phyloP scores from a whole-genome alignment of 2,113 vertebrate genomes.

The Nanorana parkeri region DNA sequence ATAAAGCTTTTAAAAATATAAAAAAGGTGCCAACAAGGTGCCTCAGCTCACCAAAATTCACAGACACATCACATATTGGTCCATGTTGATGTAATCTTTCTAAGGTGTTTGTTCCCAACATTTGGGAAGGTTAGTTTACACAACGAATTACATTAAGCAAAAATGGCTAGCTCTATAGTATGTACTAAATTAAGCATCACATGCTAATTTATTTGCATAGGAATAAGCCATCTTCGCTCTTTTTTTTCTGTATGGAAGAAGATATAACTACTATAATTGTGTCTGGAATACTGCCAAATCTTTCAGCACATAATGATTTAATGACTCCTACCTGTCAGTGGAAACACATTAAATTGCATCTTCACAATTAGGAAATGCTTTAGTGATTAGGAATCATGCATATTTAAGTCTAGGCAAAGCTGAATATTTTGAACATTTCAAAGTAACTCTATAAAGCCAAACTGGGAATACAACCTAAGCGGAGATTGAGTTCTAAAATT shows the following conservation, averaged over 20 bases:
- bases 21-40: too few species aligned
- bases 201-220: background rate
- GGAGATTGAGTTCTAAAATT: conserved; percentile 11
- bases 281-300: conserved; percentile 64
- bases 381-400: conserved; percentile 72
- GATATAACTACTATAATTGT: conserved; percentile 60
- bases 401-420: conserved; percentile 69
- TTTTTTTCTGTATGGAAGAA: background rate
- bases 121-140: too few species aligned
- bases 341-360: conserved; percentile 63
- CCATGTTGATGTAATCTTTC: too few species aligned
- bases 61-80: too few species aligned
- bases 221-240: background rate
- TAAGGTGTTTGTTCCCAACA: too few species aligned
- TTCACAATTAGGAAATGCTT: conserved; percentile 70
- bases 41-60: too few species aligned
- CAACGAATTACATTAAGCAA: too few species aligned
- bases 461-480: background rate
- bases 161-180: background rate
- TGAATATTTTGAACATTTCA: conserved; percentile 63
- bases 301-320: conserved; percentile 66
- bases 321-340: conserved; percentile 68
- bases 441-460: conserved; percentile 11
- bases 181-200: background rate
- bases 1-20: too few species aligned